Conservation (phyloP, 1,140 invertebrate species). For the Sarcophaga bullata region DNA sequence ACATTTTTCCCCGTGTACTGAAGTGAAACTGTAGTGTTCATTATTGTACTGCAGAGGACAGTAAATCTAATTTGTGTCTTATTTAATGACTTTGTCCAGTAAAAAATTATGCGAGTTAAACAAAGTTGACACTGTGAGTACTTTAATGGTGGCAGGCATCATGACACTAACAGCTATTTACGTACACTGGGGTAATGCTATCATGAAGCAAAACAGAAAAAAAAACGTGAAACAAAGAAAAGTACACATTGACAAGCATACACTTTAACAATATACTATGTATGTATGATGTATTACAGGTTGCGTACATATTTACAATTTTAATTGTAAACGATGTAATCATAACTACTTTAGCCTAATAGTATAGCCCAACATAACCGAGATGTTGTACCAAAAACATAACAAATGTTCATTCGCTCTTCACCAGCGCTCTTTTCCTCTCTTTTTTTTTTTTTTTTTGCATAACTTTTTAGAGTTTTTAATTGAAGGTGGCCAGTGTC, state of each 20-base stretch:
- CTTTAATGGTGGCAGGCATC: conserved; percentile 23
- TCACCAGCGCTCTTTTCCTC: no score
- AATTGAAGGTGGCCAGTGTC: neutral
- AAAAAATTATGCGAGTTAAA: conserved; percentile 42
- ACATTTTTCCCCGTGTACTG: no score
- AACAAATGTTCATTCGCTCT: no score
- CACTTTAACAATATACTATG: no score
- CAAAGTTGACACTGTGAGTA: conserved; percentile 36
- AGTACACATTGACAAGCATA: neutral
- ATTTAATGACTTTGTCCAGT: conserved; percentile 64
- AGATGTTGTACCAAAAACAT: no score
- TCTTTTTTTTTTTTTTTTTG: neutral
- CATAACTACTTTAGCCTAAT: conserved; percentile 12
- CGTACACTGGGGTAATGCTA: neutral
- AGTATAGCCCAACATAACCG: neutral
- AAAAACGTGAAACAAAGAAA: neutral
- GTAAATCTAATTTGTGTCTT: conserved; percentile 65
- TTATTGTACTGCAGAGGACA: conserved; percentile 60
- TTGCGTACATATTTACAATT: conserved; percentile 9
- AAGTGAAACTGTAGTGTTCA: conserved; percentile 36
- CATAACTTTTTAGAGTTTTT: neutral
- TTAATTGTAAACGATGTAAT: conserved; percentile 10
- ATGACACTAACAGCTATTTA: conserved; percentile 12
- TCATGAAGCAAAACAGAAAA: neutral
- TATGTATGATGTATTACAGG: neutral